These are phyloP conservation scores for Scortum barcoo DNA, from an alignment of 2,113 vertebrate genomes.

Conservation along the genomic window DNA sequence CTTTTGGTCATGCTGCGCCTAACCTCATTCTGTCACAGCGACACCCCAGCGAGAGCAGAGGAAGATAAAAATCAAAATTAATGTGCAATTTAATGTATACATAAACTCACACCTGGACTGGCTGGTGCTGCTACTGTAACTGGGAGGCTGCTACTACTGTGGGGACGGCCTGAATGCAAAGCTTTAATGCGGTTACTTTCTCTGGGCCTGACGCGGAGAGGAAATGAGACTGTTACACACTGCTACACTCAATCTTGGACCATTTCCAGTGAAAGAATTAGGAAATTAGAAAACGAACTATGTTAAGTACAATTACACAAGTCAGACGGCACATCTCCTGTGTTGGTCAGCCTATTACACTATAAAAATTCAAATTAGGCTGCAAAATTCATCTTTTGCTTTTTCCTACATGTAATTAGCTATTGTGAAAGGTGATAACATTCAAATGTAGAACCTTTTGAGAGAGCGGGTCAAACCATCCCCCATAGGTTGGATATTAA, in stretches of 20 bases:
- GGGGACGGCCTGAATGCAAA: conserved; percentile 14
- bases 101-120: conserved; percentile 79
- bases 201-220: conserved; percentile 12
- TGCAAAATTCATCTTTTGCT: conserved; percentile 31
- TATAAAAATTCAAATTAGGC: conserved; percentile 48
- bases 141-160: conserved; percentile 18
- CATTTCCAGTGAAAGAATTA: conserved; percentile 46
- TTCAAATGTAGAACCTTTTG: conserved; percentile 62
- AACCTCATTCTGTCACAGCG: conserved; percentile 62
- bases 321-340: conserved; percentile 24
- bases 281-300: conserved; percentile 16
- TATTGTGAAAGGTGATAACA: conserved; percentile 59
- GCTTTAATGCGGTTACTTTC: conserved; percentile 41
- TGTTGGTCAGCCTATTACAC: conserved; percentile 18
- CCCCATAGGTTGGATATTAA: conserved; percentile 59
- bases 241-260: conserved; percentile 48
- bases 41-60: conserved; percentile 52
- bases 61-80: conserved; percentile 72
- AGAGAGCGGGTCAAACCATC: conserved; percentile 62
- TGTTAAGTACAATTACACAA: conserved; percentile 31
- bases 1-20: conserved; percentile 56
- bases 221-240: conserved; percentile 58
- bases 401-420: conserved; percentile 63
- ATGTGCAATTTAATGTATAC: conserved; percentile 76
- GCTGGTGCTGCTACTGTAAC: conserved; percentile 43